These are phyloP conservation scores for Boloria selene DNA, from an alignment of 2,888 invertebrate genomes.

Conservation along the genomic window DNA sequence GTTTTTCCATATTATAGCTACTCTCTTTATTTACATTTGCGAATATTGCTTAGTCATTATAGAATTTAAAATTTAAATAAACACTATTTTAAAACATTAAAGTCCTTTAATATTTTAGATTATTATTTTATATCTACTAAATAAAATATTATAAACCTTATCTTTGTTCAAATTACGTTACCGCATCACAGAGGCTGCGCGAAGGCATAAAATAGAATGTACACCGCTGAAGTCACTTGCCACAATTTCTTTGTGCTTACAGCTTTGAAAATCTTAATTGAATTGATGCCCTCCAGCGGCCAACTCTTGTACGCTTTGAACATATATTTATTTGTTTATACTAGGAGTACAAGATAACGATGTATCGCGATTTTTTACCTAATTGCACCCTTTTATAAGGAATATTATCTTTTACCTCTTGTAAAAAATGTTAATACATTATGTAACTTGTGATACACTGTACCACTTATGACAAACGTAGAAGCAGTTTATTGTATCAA, in stretches of 20 bases:
- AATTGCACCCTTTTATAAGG: background rate
- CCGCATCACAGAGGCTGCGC: background rate
- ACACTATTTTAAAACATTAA: too few species aligned
- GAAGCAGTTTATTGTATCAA: too few species aligned
- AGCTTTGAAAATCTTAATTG: slow-evolving; percentile 32
- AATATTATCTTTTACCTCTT: too few species aligned
- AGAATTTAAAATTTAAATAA: too few species aligned
- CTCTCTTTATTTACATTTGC: too few species aligned
- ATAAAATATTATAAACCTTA: background rate
- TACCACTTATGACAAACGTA: too few species aligned
- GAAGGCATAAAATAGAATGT: slow-evolving; percentile 22
- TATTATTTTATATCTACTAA: background rate
- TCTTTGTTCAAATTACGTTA: slow-evolving; percentile 6
- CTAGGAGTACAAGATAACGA: background rate
- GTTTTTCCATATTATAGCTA: too few species aligned
- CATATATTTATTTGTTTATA: slow-evolving; percentile 4
- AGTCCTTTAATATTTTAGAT: too few species aligned
- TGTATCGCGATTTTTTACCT: background rate
- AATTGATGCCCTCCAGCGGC: slow-evolving; percentile 27
- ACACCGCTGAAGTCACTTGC: slow-evolving; percentile 19
- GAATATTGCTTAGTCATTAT: too few species aligned
- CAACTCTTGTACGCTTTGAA: slow-evolving; percentile 12
- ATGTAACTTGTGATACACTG: too few species aligned
- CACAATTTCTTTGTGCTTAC: slow-evolving; percentile 25
- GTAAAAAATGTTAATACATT: too few species aligned